Evolutionary conservation across 1,140 invertebrate species (phyloP).

Genomic region (Luehdorfia chinensis): DNA sequence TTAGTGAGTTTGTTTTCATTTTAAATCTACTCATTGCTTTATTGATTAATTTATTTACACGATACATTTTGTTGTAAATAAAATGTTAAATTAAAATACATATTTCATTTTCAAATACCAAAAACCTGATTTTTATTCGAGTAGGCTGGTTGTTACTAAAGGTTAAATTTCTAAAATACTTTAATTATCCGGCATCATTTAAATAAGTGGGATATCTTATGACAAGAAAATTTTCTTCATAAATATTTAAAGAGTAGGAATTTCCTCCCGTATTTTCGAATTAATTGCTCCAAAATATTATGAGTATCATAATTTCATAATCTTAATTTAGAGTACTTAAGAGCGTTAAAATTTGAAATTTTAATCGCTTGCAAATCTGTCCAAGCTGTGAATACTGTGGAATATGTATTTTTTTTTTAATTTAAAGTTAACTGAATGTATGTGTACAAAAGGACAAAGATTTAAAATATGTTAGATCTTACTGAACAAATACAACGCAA

Average conservation of each 20-base stretch:
- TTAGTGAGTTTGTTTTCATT: conserved; percentile 36
- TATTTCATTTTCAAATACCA: too few species aligned
- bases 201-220: conserved; percentile 36
- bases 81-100: too few species aligned
- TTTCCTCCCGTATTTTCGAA: conserved; percentile 60
- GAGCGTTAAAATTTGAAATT: conserved; percentile 66
- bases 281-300: conserved; percentile 72
- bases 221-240: conserved; percentile 47
- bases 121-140: too few species aligned
- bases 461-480: too few species aligned
- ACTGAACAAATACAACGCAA: not conserved
- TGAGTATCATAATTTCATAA: conserved; percentile 72
- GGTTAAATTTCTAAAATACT: conserved; percentile 17
- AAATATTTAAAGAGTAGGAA: conserved; percentile 58
- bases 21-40: conserved; percentile 17
- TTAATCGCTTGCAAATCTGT: conserved; percentile 67
- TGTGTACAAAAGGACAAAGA: too few species aligned
- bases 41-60: too few species aligned
- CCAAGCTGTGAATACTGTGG: conserved; percentile 35
- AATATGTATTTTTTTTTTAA: too few species aligned
- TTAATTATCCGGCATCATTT: conserved; percentile 31
- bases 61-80: too few species aligned
- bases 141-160: not conserved
- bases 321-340: conserved; percentile 71
- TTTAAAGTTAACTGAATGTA: too few species aligned